Percentiles rank a stretch among this genome's conserved stretches.
Evolutionary conservation across 2,888 invertebrate species (phyloP).

Genomic region (Fissipunctia ypsillon): DNA sequence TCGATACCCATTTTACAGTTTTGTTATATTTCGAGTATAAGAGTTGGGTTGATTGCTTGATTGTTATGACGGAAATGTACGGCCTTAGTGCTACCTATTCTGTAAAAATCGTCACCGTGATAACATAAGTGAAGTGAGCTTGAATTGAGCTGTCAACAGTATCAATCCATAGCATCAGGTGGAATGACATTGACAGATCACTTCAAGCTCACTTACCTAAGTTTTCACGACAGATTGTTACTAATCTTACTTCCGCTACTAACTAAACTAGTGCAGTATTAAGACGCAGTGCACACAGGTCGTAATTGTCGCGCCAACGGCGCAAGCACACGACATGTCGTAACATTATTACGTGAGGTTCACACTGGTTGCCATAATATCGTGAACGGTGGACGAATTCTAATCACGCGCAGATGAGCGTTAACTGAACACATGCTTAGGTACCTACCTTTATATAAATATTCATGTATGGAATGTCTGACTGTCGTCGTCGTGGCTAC

Average conservation of each 20-base stretch:
- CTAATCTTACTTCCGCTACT: slow-evolving; percentile 7
- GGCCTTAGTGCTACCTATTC: no score
- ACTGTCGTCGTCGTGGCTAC: not conserved
- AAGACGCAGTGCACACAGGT: slow-evolving; percentile 44
- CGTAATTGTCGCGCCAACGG: slow-evolving; percentile 48
- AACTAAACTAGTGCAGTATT: slow-evolving; percentile 42
- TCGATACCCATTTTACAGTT: no score
- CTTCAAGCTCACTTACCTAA: no score
- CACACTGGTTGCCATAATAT: slow-evolving; percentile 52
- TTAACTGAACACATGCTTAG: slow-evolving; percentile 11
- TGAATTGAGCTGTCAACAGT: no score
- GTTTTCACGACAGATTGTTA: no score
- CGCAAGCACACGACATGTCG: slow-evolving; percentile 38
- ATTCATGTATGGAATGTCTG: not conserved
- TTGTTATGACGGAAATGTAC: no score
- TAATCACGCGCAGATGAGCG: slow-evolving; percentile 28
- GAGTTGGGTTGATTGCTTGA: no score
- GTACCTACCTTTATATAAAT: not conserved
- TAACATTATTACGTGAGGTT: slow-evolving; percentile 65
- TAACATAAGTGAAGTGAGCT: no score
- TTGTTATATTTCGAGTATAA: no score
- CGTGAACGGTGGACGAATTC: slow-evolving; percentile 39
- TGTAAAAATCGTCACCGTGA: no score
- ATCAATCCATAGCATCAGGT: no score
- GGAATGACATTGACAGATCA: no score